Conservation (phyloP, 2,888 invertebrate species). For the Torymus texanus region DNA sequence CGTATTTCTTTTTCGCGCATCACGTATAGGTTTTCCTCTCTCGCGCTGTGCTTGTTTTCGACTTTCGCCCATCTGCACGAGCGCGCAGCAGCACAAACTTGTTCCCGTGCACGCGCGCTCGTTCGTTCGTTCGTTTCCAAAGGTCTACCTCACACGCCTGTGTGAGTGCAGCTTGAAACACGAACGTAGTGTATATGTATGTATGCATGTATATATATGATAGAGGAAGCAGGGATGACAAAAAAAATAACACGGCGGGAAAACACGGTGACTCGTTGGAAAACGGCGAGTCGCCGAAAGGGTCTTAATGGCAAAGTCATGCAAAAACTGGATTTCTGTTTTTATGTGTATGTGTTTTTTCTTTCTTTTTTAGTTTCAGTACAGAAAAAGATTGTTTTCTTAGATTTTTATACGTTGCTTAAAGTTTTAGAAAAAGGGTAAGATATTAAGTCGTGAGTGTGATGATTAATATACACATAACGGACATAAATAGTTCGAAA, state of each 20-base stretch:
- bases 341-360: neutral
- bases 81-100: too few relatives aligned
- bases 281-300: constrained; percentile 8
- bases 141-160: neutral
- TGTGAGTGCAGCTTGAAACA: neutral
- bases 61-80: neutral
- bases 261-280: neutral
- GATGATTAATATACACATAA: too few relatives aligned
- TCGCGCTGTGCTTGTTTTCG: constrained; percentile 19
- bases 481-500: too few relatives aligned
- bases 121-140: neutral
- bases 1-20: too few relatives aligned
- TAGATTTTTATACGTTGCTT: neutral
- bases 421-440: neutral
- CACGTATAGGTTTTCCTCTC: neutral
- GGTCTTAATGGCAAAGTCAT: constrained; percentile 20
- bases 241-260: neutral
- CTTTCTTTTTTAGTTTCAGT: too few relatives aligned
- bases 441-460: too few relatives aligned
- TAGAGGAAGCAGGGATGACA: neutral
- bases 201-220: too few relatives aligned
- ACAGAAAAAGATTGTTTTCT: constrained; percentile 13
- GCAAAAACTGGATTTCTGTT: constrained; percentile 13
- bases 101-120: neutral
- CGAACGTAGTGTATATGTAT: too few relatives aligned